These are phyloP conservation scores for Chaunax sp. DNA, from an alignment of 2,797 vertebrate genomes.

Conservation along the genomic window DNA sequence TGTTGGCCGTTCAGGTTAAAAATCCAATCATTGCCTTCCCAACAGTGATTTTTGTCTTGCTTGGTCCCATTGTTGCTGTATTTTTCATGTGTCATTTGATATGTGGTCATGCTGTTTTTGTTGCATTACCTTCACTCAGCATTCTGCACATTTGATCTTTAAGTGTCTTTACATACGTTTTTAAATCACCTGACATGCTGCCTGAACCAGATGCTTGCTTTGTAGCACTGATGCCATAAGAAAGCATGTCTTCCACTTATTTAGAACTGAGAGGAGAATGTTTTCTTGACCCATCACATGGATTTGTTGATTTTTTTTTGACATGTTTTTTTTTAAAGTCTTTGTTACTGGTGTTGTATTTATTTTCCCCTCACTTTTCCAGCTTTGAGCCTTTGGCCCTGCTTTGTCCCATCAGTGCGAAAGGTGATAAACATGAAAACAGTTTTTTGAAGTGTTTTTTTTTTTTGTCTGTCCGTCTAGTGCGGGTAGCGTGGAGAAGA, in stretches of 20 bases:
- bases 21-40: slow-evolving; percentile 60
- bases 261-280: slow-evolving; percentile 4
- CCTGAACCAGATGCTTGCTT: slow-evolving; percentile 44
- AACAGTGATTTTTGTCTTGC: slow-evolving; percentile 61
- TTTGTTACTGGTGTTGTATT: slow-evolving; percentile 30
- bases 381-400: slow-evolving; percentile 38
- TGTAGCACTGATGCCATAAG: slow-evolving; percentile 22
- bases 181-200: slow-evolving; percentile 34
- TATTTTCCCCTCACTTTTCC: slow-evolving; percentile 33
- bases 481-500: slow-evolving; percentile 91
- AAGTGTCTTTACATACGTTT: slow-evolving; percentile 25
- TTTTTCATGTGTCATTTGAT: slow-evolving; percentile 12
- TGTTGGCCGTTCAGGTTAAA: slow-evolving; percentile 54
- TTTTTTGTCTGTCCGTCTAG: slow-evolving; percentile 74
- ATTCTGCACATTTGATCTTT: slow-evolving; percentile 26
- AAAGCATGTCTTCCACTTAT: slow-evolving; percentile 46
- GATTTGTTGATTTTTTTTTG: slow-evolving; percentile 37
- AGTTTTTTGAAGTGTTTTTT: slow-evolving; percentile 7
- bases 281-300: slow-evolving; percentile 35
- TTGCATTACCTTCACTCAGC: slow-evolving; percentile 17
- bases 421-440: not conserved
- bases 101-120: slow-evolving; percentile 15
- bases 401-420: slow-evolving; percentile 33
- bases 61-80: slow-evolving; percentile 33
- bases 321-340: slow-evolving; percentile 22